Conservation (phyloP, 92 coral and sea anemone species). For the Porites lobata region DNA sequence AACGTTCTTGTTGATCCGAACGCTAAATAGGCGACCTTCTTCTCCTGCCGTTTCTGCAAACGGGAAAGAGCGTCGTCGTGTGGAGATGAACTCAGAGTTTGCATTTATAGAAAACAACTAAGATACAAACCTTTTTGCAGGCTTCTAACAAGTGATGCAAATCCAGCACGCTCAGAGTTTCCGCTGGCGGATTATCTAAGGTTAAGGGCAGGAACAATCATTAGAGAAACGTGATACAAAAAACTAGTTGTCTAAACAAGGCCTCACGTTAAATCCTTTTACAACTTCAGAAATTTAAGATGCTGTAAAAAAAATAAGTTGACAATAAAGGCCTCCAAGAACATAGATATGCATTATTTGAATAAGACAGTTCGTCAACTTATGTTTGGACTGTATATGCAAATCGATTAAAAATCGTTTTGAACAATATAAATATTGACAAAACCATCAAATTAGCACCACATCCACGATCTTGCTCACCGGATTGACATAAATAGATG, state of each 20-base stretch:
- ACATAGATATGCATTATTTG: not conserved
- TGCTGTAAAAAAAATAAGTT: not conserved
- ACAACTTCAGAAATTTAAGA: not conserved
- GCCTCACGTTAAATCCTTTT: not conserved
- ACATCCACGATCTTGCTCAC: not conserved
- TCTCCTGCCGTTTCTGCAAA: not conserved
- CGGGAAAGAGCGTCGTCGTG: not conserved
- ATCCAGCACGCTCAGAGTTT: conserved; percentile 81
- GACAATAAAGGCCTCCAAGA: not conserved
- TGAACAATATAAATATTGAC: conserved; percentile 27
- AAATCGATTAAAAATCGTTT: conserved; percentile 19
- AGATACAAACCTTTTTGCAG: conserved; percentile 79
- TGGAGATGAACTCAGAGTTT: not conserved
- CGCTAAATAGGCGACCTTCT: not conserved
- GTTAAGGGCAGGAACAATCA: not conserved
- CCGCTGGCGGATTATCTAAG: conserved; percentile 71
- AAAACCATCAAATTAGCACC: conserved; percentile 19
- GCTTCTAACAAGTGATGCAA: conserved; percentile 90
- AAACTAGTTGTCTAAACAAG: not conserved
- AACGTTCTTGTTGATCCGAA: conserved; percentile 18
- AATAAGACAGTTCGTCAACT: not conserved
- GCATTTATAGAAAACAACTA: not conserved
- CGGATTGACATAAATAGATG: not conserved
- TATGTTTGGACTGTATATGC: not conserved
- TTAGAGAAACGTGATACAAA: not conserved